Conservation (phyloP, 2,797 vertebrate species). For the Corythornis leucogaster region DNA sequence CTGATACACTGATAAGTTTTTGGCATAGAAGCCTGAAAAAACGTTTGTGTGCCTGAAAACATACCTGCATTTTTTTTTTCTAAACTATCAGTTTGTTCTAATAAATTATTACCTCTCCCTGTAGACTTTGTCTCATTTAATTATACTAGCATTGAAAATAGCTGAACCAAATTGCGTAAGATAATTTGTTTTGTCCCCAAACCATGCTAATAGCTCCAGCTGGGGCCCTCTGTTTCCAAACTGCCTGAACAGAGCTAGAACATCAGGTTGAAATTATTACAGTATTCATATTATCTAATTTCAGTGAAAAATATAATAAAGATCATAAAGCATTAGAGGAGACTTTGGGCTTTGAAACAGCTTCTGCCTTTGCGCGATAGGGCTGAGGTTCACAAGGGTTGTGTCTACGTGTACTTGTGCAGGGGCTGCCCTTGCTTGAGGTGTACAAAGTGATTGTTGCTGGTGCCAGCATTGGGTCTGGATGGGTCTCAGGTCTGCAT, state of each 20-base stretch:
- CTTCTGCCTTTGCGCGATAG: not conserved
- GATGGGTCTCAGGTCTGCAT: not conserved
- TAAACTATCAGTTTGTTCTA: not conserved
- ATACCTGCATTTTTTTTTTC: not conserved
- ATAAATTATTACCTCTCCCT: not conserved
- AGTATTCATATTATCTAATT: not conserved
- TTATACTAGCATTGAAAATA: conserved; percentile 22
- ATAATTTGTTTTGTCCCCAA: conserved; percentile 17
- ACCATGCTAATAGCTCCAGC: not conserved
- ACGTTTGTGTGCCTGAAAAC: not conserved
- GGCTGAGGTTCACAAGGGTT: not conserved
- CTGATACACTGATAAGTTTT: not conserved
- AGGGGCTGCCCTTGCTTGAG: not conserved
- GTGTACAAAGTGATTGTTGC: not conserved
- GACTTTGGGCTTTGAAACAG: not conserved
- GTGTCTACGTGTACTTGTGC: not conserved
- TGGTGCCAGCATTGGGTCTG: not conserved
- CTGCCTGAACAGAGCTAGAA: not conserved
- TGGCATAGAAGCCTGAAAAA: not conserved
- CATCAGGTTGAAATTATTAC: not conserved
- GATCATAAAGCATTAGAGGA: not conserved
- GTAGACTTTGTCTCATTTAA: conserved; percentile 17
- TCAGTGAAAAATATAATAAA: not conserved
- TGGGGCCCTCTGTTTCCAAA: conserved; percentile 2
- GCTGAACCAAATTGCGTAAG: not conserved